A percentile compares a stretch with the other conserved stretches of the same genome.
Conservation (phyloP, 1,140 invertebrate genomes). For the Magallana ariakensis region DNA sequence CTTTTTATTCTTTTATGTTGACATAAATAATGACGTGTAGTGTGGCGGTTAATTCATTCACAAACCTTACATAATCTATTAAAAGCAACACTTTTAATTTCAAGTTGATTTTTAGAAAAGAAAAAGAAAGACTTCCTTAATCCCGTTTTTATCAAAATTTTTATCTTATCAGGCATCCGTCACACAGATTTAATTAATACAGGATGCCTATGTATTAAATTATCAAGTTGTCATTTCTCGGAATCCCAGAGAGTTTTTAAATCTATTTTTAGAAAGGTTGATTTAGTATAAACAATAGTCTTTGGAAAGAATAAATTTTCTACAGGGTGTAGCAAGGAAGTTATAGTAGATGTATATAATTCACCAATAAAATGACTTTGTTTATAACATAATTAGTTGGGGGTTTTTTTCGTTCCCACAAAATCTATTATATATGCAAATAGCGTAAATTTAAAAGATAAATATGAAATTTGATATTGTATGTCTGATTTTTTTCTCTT, state of each 20-base stretch:
- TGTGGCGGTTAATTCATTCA: neutral
- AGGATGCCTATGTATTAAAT: neutral
- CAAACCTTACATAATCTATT: neutral
- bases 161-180: constrained; percentile 28
- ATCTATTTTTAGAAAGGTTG: neutral
- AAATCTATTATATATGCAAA: no score
- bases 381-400: no score
- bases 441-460: no score
- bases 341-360: no score
- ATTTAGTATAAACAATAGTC: neutral
- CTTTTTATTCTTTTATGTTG: neutral
- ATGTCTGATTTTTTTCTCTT: no score
- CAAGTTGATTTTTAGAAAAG: neutral
- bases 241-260: neutral
- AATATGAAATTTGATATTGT: no score
- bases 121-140: neutral
- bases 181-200: neutral
- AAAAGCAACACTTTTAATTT: neutral
- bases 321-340: no score
- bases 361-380: no score
- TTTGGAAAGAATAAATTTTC: no score
- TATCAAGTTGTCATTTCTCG: neutral
- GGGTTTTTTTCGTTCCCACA: no score
- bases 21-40: neutral
- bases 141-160: neutral